These are phyloP conservation scores for Choristoneura rosaceana DNA, from an alignment of 2,888 invertebrate genomes.

Conservation along the genomic window DNA sequence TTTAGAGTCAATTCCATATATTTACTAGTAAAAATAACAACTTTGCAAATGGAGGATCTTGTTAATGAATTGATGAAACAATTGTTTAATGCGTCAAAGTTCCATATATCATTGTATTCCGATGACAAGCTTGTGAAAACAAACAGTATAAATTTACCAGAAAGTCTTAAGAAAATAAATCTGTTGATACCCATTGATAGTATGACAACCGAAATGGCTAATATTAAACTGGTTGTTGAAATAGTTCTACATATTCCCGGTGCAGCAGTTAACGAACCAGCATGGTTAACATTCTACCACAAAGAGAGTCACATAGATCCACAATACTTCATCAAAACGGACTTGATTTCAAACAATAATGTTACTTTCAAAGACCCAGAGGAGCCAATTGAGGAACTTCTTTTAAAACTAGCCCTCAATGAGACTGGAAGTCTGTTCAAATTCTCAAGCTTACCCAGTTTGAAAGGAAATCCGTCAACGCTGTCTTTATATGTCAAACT, in stretches of 20 bases:
- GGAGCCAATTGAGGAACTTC: conserved; percentile 53
- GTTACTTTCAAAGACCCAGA: conserved; percentile 51
- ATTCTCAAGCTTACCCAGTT: conserved; percentile 50
- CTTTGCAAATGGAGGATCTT: conserved; percentile 53
- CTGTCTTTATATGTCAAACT: conserved; percentile 64
- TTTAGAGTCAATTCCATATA: conserved; percentile 54
- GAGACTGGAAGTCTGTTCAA: conserved; percentile 58
- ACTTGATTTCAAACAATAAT: conserved; percentile 44
- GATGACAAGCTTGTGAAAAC: conserved; percentile 59
- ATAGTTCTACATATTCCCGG: conserved; percentile 66
- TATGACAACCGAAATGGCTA: conserved; percentile 46
- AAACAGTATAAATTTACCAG: conserved; percentile 59
- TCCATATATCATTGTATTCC: conserved; percentile 63
- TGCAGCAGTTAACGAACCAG: conserved; percentile 56
- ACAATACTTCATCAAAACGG: conserved; percentile 67
- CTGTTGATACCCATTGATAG: conserved; percentile 60
- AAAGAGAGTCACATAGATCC: conserved; percentile 58
- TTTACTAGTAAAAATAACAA: conserved; percentile 60
- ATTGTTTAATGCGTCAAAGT: conserved; percentile 57
- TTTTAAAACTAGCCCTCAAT: conserved; percentile 51
- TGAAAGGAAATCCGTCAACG: conserved; percentile 39
- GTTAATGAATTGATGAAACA: conserved; percentile 57
- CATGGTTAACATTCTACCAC: conserved; percentile 65
- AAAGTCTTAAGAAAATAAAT: conserved; percentile 56
- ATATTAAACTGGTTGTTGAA: conserved; percentile 60